Evolutionary conservation across 2,888 invertebrate species (phyloP).

Genomic region (Allacma fusca): DNA sequence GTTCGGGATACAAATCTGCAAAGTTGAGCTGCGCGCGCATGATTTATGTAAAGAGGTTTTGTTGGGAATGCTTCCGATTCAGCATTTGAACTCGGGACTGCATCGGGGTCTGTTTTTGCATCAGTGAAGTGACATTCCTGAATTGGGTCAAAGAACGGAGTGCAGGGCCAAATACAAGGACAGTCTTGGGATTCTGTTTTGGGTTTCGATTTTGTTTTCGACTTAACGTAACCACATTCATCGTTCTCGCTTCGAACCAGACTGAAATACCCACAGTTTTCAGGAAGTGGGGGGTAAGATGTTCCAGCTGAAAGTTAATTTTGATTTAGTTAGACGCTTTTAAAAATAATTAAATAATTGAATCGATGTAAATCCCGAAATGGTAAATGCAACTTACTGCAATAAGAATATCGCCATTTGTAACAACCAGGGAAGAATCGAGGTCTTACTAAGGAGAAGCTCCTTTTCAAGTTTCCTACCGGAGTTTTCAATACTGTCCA

Average conservation of each 20-base stretch:
- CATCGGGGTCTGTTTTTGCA: neutral
- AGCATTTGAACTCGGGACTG: too few species aligned
- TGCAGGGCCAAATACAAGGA: conserved; percentile 52
- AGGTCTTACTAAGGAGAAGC: neutral
- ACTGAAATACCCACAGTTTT: conserved; percentile 23
- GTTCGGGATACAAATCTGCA: conserved; percentile 15
- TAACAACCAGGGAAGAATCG: conserved; percentile 27
- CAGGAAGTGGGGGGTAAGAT: neutral
- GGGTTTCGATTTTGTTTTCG: neutral
- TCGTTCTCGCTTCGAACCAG: conserved; percentile 11
- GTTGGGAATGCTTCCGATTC: neutral
- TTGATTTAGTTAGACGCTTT: too few species aligned
- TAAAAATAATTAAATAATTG: too few species aligned
- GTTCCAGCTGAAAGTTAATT: neutral
- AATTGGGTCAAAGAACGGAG: conserved; percentile 51
- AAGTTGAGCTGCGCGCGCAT: conserved; percentile 4
- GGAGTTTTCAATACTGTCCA: conserved; percentile 18
- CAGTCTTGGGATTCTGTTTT: conserved; percentile 40
- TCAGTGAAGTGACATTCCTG: conserved; percentile 42
- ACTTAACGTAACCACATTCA: neutral
- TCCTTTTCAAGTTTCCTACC: neutral
- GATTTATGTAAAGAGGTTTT: neutral
- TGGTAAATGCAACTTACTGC: conserved; percentile 10
- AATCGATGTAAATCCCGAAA: neutral
- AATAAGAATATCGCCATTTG: conserved; percentile 16